A percentile compares a stretch with the other conserved stretches of the same genome.
Conservation (phyloP, 2,113 vertebrate genomes). For the Plecturocebus donacophilus region DNA sequence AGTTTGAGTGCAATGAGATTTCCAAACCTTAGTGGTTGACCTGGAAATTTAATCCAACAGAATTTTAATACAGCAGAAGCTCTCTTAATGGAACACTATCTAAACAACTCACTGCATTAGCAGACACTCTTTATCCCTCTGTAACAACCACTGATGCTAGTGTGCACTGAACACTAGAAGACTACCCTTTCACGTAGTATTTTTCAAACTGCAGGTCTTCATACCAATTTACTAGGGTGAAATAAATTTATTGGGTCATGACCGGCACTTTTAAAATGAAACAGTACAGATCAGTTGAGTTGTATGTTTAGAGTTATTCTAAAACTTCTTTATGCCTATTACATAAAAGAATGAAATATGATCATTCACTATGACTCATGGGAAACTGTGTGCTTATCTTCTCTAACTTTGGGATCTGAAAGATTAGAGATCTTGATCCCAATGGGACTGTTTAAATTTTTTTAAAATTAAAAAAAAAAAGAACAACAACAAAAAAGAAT, state of each 20-base stretch:
- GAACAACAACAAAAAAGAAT: neutral
- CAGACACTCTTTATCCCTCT: neutral
- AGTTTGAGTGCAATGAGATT: neutral
- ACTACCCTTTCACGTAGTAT: neutral
- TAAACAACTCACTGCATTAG: neutral
- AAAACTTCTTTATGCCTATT: neutral
- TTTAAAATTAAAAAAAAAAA: too few relatives aligned
- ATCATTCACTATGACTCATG: neutral
- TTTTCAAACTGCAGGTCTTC: neutral
- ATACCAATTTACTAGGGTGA: neutral
- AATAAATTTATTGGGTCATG: neutral
- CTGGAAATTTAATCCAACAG: conserved; percentile 4
- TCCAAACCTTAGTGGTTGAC: conserved; percentile 11
- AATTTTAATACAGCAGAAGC: neutral
- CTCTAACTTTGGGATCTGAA: too few relatives aligned
- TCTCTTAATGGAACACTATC: neutral
- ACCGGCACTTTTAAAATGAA: neutral
- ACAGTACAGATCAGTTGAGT: neutral
- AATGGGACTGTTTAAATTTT: too few relatives aligned
- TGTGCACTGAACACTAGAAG: neutral
- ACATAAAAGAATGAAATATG: neutral
- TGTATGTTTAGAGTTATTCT: neutral
- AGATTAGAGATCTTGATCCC: too few relatives aligned
- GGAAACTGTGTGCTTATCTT: too few relatives aligned
- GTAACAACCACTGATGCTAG: neutral